phyloP scores from a whole-genome alignment of 2,888 invertebrate genomes.

The Stenichneumon culpator region DNA sequence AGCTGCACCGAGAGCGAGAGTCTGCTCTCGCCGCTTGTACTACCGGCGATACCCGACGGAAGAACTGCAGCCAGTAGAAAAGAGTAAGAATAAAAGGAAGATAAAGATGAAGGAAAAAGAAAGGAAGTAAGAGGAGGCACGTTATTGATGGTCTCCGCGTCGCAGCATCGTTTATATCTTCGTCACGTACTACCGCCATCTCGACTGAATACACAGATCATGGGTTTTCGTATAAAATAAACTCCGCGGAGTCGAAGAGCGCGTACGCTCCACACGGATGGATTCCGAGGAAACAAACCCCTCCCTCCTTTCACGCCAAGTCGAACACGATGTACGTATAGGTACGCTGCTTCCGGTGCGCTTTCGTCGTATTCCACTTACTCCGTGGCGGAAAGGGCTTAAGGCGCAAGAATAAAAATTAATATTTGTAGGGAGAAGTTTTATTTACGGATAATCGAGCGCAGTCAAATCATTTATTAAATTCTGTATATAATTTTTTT shows the following conservation, averaged over 20 bases:
- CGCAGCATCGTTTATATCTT: slow-evolving; percentile 80
- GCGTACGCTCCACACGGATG: slow-evolving; percentile 25
- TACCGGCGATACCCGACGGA: slow-evolving; percentile 1
- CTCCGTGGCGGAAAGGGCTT: not conserved
- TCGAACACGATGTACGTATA: slow-evolving; percentile 34
- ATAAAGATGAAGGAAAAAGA: slow-evolving; percentile 27
- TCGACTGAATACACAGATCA: slow-evolving; percentile 77
- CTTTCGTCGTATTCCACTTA: slow-evolving; percentile 28
- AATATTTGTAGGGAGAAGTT: slow-evolving; percentile 24
- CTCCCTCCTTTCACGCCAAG: slow-evolving; percentile 19
- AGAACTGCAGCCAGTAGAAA: not conserved
- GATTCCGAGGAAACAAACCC: slow-evolving; percentile 52
- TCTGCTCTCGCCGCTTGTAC: slow-evolving; percentile 14
- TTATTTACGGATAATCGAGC: not conserved
- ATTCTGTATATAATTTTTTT: not conserved
- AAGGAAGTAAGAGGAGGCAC: slow-evolving; percentile 42
- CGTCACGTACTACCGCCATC: slow-evolving; percentile 77
- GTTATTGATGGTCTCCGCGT: slow-evolving; percentile 81
- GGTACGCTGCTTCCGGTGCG: slow-evolving; percentile 52
- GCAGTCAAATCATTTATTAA: not conserved
- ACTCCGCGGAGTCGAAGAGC: slow-evolving; percentile 36
- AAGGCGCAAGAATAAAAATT: slow-evolving; percentile 24
- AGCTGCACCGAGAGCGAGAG: slow-evolving; percentile 42
- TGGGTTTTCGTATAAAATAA: slow-evolving; percentile 64
- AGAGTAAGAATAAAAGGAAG: not conserved